These are phyloP conservation scores for Pectinophora gossypiella DNA, from an alignment of 1,140 invertebrate species.

Conservation along the genomic window DNA sequence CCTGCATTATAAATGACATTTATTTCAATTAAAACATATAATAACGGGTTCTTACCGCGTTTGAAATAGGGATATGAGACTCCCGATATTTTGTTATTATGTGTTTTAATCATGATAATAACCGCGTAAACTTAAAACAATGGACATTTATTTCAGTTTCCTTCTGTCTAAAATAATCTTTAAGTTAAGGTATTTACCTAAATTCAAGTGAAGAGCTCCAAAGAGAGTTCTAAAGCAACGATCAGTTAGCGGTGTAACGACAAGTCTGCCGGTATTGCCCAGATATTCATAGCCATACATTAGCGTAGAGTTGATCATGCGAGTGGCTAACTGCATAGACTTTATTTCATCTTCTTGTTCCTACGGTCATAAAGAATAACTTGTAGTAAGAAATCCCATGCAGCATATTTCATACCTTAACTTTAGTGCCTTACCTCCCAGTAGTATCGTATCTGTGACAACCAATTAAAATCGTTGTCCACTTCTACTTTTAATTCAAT, in stretches of 20 bases:
- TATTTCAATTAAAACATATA: too few relatives aligned
- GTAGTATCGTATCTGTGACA: slow-evolving; percentile 93
- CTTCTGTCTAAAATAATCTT: too few relatives aligned
- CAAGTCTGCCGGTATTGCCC: slow-evolving; percentile 91
- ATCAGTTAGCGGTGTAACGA: slow-evolving; percentile 94
- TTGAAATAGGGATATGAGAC: too few relatives aligned
- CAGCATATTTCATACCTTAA: too few relatives aligned
- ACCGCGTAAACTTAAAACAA: too few relatives aligned
- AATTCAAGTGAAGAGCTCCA: slow-evolving; percentile 90
- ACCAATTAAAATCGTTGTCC: slow-evolving; percentile 93
- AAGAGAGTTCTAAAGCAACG: slow-evolving; percentile 95
- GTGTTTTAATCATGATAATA: too few relatives aligned
- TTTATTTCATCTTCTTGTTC: slow-evolving; percentile 54
- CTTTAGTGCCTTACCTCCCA: slow-evolving; percentile 86
- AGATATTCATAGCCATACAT: slow-evolving; percentile 97
- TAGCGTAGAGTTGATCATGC: slow-evolving; percentile 94
- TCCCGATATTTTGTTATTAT: too few relatives aligned
- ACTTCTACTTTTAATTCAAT: slow-evolving; percentile 80
- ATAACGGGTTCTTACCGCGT: too few relatives aligned
- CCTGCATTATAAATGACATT: slow-evolving; percentile 58
- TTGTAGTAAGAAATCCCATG: too few relatives aligned
- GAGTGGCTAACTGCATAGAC: slow-evolving; percentile 79
- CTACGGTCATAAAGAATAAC: slow-evolving; percentile 18
- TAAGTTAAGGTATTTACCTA: too few relatives aligned
- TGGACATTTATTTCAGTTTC: too few relatives aligned